phyloP scores from a whole-genome alignment of 2,113 vertebrate genomes.

The Rhagologus leucostigma region DNA sequence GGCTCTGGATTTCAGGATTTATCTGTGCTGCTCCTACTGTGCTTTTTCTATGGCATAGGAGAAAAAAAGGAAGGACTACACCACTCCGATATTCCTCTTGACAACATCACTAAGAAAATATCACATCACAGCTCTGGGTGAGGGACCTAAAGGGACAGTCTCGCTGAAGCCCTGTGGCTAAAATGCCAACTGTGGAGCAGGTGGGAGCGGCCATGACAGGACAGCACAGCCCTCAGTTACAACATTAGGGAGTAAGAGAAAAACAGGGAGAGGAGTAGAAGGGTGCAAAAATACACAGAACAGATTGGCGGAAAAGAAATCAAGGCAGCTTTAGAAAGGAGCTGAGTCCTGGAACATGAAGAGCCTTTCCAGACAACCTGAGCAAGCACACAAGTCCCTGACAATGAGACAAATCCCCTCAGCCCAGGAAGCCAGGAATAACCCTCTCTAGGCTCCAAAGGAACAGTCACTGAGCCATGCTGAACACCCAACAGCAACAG shows the following conservation, averaged over 20 bases:
- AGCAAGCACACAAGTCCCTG: not conserved
- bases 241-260: not conserved
- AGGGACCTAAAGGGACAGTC: not conserved
- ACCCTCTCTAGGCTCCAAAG: not conserved
- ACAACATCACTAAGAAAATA: not conserved
- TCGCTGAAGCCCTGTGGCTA: not conserved
- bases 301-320: not conserved
- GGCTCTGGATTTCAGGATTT: not conserved
- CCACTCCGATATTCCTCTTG: not conserved
- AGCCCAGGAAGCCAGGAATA: not conserved
- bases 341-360: not conserved
- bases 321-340: not conserved
- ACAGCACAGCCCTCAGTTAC: not conserved
- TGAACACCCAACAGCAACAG: not conserved
- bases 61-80: not conserved
- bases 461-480: fast-evolving
- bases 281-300: fast-evolving
- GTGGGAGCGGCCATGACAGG: not conserved
- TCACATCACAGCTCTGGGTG: not conserved
- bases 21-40: not conserved
- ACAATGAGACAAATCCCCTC: fast-evolving
- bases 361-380: not conserved
- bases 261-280: not conserved
- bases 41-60: not conserved
- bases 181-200: not conserved